These are phyloP conservation scores for Coilia nasus DNA, from an alignment of 2,797 vertebrate genomes.

Conservation along the genomic window DNA sequence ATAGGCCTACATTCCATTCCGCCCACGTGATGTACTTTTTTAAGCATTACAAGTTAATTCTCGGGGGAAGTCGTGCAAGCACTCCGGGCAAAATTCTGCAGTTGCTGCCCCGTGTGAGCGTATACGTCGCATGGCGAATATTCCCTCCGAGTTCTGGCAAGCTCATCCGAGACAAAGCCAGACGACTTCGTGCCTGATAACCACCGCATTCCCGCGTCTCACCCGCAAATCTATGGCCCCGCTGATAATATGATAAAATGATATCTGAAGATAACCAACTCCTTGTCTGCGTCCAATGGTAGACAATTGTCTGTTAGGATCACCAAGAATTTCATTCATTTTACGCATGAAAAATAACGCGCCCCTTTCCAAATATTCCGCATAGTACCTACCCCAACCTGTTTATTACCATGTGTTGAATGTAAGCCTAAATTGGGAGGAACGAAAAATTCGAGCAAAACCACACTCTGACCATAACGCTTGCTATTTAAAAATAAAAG, in stretches of 20 bases:
- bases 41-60: neutral
- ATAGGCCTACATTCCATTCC: neutral
- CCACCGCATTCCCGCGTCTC: neutral
- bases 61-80: neutral
- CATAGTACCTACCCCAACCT: neutral
- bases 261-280: neutral
- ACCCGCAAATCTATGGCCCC: neutral
- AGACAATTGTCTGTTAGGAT: neutral
- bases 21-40: neutral
- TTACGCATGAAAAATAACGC: neutral
- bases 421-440: neutral
- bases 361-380: neutral
- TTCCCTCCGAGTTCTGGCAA: conserved; percentile 3
- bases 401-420: conserved; percentile 19
- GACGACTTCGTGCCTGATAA: neutral
- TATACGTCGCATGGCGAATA: neutral
- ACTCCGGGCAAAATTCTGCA: neutral
- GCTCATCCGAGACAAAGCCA: conserved; percentile 1
- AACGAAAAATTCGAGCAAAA: neutral
- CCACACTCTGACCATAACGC: too few relatives aligned
- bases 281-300: neutral
- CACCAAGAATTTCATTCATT: neutral
- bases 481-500: neutral
- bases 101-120: neutral
- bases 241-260: neutral